Evolutionary conservation across 2,113 vertebrate species (phyloP).

Genomic region (Alexandromys fortis): DNA sequence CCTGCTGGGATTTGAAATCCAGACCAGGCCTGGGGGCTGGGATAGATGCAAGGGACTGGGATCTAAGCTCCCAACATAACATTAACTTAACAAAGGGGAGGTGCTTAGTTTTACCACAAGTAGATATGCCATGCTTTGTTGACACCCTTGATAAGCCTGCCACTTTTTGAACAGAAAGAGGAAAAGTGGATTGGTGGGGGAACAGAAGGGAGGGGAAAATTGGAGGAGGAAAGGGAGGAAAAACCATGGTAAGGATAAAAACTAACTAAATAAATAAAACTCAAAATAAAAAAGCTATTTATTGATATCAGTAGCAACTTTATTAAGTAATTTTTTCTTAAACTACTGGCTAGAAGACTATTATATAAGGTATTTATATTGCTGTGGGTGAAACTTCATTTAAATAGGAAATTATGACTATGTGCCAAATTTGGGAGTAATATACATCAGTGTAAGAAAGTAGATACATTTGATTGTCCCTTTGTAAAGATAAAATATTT

Average conservation of each 20-base stretch:
- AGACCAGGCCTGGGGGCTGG: no score
- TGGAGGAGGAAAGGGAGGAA: no score
- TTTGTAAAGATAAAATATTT: not conserved
- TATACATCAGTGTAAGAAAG: not conserved
- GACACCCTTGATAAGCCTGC: no score
- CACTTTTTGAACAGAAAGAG: not conserved
- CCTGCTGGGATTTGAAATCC: no score
- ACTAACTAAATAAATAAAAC: not conserved
- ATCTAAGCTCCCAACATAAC: no score
- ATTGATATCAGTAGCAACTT: not conserved
- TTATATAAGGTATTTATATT: not conserved
- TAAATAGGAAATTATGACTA: not conserved
- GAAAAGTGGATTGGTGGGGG: not conserved
- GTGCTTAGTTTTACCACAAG: not conserved
- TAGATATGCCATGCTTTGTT: not conserved
- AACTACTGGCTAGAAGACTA: not conserved
- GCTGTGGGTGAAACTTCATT: not conserved
- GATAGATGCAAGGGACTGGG: no score
- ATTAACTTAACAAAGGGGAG: not conserved
- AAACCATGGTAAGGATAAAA: no score
- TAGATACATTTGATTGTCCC: not conserved
- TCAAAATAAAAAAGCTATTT: not conserved
- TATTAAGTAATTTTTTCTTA: not conserved
- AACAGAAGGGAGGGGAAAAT: no score
- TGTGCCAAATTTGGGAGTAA: not conserved